A percentile compares a stretch with the other conserved stretches of the same genome.
Conservation (phyloP, 2,797 vertebrate species). For the Ispidina lecontei region DNA sequence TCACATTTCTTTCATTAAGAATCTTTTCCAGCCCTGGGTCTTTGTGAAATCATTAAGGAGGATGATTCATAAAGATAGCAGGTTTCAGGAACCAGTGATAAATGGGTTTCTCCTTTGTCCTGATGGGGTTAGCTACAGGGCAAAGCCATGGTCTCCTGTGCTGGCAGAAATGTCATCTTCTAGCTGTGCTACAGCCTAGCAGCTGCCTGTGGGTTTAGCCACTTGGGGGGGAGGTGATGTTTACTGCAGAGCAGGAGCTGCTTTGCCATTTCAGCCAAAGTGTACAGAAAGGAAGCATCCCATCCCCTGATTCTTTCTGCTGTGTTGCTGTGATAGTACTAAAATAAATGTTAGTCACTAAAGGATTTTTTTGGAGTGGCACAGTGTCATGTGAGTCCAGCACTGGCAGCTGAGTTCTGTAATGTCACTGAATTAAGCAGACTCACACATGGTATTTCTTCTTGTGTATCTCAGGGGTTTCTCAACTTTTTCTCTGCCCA, state of each 20-base stretch:
- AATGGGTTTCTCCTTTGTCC: not conserved
- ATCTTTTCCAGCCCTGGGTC: not conserved
- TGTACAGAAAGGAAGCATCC: not conserved
- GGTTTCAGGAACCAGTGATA: not conserved
- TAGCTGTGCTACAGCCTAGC: not conserved
- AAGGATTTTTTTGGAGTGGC: not conserved
- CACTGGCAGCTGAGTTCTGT: slow-evolving; percentile 14
- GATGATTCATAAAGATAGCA: not conserved
- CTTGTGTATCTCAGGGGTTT: not conserved
- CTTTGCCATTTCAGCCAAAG: not conserved
- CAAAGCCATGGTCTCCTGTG: not conserved
- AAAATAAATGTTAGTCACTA: not conserved
- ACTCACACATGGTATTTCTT: not conserved
- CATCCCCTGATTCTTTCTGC: not conserved
- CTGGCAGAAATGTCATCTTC: not conserved
- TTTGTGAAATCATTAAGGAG: not conserved
- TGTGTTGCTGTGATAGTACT: not conserved
- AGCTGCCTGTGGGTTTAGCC: not conserved
- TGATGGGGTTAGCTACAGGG: not conserved
- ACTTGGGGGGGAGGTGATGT: not conserved
- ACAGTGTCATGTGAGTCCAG: not conserved
- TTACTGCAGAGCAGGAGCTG: not conserved
- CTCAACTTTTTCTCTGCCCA: slow-evolving; percentile 42
- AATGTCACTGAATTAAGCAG: slow-evolving; percentile 34
- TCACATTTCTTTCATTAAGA: not conserved